A percentile compares a stretch with the other conserved stretches of the same genome.
These are phyloP conservation scores for Phymastichus coffea DNA, from an alignment of 1,140 invertebrate species.

Conservation along the genomic window DNA sequence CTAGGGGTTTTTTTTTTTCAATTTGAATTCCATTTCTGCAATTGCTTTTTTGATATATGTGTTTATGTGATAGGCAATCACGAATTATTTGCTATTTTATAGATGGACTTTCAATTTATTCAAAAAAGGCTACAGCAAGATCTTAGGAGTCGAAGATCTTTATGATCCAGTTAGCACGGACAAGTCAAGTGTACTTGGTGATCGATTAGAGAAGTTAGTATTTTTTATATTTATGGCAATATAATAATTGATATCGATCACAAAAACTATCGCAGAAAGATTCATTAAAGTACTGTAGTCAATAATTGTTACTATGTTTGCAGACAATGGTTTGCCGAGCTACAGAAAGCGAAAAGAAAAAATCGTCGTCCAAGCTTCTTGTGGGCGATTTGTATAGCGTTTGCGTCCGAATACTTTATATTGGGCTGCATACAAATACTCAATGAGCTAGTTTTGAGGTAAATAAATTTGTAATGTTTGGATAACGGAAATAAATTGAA, in stretches of 20 bases:
- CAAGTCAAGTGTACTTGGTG: constrained; percentile 54
- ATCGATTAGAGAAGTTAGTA: constrained; percentile 59
- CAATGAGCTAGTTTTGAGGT: constrained; percentile 50
- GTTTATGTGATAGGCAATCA: too few species aligned
- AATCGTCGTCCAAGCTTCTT: constrained; percentile 49
- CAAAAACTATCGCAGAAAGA: too few species aligned
- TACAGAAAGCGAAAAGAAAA: constrained; percentile 42
- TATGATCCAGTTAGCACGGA: constrained; percentile 58
- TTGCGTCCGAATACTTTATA: constrained; percentile 56
- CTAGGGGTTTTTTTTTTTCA: too few species aligned
- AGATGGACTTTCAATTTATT: constrained; percentile 61
- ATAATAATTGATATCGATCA: too few species aligned
- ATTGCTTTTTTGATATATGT: neutral
- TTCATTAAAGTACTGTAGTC: neutral
- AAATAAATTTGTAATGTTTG: too few species aligned
- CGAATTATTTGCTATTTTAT: too few species aligned
- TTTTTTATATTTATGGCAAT: too few species aligned
- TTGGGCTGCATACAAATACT: constrained; percentile 53
- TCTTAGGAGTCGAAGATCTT: constrained; percentile 59
- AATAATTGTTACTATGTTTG: constrained; percentile 23
- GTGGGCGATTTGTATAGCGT: constrained; percentile 62
- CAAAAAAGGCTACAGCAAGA: constrained; percentile 57
- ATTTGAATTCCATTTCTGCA: too few species aligned
- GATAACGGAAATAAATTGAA: too few species aligned
- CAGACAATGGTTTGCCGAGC: constrained; percentile 52